phyloP scores from a whole-genome alignment of 1,140 invertebrate genomes.

The Wiebesia pumilae region DNA sequence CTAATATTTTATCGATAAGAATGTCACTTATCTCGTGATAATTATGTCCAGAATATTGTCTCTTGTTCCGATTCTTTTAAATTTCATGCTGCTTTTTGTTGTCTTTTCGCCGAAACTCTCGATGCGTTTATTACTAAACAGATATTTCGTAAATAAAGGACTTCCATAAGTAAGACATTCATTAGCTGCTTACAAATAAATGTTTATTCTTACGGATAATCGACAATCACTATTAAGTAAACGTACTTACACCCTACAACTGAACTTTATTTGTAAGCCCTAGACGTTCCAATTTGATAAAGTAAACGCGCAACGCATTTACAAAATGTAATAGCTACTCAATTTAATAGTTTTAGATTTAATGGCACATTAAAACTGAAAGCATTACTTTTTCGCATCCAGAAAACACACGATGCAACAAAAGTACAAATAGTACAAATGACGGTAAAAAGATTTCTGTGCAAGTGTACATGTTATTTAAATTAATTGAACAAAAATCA shows the following conservation, averaged over 20 bases:
- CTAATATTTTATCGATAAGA: no score
- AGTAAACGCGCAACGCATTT: slow-evolving; percentile 9
- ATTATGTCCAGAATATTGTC: no score
- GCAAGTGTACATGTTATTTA: background rate
- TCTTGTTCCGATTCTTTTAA: no score
- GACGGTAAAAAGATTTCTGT: background rate
- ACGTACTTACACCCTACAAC: background rate
- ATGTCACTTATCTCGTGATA: no score
- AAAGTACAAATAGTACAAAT: background rate
- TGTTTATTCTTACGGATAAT: background rate
- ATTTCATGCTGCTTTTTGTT: no score
- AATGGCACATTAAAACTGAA: background rate
- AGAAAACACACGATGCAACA: background rate
- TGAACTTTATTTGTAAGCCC: background rate
- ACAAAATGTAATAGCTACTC: background rate
- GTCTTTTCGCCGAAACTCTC: no score
- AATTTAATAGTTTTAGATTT: slow-evolving; percentile 12
- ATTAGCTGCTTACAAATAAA: background rate
- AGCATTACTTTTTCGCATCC: background rate
- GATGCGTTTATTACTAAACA: no score
- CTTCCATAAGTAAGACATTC: background rate
- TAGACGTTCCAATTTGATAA: slow-evolving; percentile 14
- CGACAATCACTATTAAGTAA: background rate
- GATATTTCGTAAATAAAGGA: no score
- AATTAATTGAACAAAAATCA: background rate